These are phyloP conservation scores for Ginglymostoma cirratum DNA, from an alignment of 2,113 vertebrate genomes.

Conservation along the genomic window DNA sequence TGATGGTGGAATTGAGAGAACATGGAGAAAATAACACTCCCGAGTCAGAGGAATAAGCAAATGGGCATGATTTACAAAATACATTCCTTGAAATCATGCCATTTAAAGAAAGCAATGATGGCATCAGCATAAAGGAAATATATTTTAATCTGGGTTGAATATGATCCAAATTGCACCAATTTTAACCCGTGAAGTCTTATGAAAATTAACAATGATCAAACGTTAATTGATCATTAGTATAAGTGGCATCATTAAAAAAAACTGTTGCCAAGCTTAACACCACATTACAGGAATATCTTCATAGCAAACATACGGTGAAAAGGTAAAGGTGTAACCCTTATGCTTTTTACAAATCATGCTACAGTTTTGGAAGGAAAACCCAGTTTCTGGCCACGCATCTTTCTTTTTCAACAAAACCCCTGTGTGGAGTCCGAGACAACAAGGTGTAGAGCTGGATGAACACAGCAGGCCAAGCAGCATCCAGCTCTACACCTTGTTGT, in stretches of 20 bases:
- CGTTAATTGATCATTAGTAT: background rate
- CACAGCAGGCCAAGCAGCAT: too few relatives aligned
- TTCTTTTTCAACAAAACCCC: background rate
- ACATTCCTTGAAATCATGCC: background rate
- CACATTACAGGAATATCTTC: background rate
- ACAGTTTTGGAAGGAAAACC: background rate
- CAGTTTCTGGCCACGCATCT: background rate
- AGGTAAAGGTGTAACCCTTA: too few relatives aligned
- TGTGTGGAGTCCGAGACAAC: background rate
- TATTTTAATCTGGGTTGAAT: background rate
- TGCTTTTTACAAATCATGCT: background rate
- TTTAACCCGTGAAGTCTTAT: background rate
- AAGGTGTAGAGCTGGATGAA: too few relatives aligned
- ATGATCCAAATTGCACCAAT: background rate
- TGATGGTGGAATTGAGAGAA: background rate
- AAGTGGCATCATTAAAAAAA: background rate
- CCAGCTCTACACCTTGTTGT: too few relatives aligned
- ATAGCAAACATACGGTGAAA: too few relatives aligned
- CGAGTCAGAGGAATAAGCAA: background rate
- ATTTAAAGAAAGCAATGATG: background rate
- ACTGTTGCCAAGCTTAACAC: background rate
- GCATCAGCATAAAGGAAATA: background rate
- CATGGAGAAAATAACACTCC: background rate
- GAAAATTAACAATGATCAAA: background rate
- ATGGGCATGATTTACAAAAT: background rate